Evolutionary conservation across 2,888 invertebrate genomes (phyloP), one percentile per base, ranked within the genome.

Genomic region (Chrysolina oricalcia): DNA sequence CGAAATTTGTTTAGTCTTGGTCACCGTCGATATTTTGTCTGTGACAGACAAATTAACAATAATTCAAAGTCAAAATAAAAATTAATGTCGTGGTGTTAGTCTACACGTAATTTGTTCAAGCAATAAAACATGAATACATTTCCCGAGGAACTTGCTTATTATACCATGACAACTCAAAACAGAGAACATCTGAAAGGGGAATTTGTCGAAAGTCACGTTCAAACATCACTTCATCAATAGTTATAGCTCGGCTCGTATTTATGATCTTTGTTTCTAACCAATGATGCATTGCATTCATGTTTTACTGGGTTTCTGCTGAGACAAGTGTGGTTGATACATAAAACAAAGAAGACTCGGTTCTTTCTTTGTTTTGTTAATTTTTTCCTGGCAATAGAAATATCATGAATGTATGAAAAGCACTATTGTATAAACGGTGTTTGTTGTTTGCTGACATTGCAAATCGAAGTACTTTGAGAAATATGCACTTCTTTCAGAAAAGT

Each of bases 151-250:
- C 74, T 78, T 63, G 78, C 76, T 74, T 72, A 68, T 71, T 75
- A 73, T 75, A 74, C 73, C 64, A 75, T 72, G 71, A 68, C 73
- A 76, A 74, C 75, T 80, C 75, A 76, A 81, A 80, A 81, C 80
- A 82, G 81, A 82, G 81, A 81, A 75, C 80, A 81, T 82, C 79
- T 78, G 78, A 81, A 82, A 75, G 77, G 79, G 80, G 83, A 83
- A 83, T 83, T 81, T 50, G 69, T 76, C 62, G 67, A 68, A 79
- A 84, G 83, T 83, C 84, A 84, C 84, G 84, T 83, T 81, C 82
- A 72, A 78, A 78, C 81, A 83, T 83, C 83, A 80, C 78, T 81
- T 81, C 82, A 83, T 84, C 83, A 80, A 77, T 80, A 81, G 82
- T 84, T 83, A 83, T 83, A 80, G 81, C 82, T 75, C 71, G 72